phyloP scores from a whole-genome alignment of 1,140 invertebrate species.

The Harlomillsia oculata region DNA sequence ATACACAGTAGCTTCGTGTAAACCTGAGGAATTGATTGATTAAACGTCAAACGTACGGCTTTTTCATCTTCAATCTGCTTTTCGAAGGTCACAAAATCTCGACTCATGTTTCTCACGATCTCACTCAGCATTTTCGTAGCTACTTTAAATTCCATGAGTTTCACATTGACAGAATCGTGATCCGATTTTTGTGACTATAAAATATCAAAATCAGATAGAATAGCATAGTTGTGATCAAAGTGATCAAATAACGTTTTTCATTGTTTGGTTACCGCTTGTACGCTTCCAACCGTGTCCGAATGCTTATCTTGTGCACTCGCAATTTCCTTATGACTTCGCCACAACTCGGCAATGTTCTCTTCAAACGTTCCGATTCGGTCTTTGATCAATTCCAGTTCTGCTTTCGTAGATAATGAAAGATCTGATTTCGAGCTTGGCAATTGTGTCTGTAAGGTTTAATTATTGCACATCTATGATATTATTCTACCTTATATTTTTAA shows the following conservation, averaged over 20 bases:
- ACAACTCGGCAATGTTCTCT: constrained; percentile 19
- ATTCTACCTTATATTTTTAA: no score
- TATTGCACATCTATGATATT: no score
- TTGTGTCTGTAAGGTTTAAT: background rate
- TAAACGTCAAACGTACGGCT: no score
- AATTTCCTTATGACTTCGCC: constrained; percentile 19
- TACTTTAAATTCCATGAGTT: constrained; percentile 17
- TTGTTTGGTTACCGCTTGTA: constrained; percentile 2
- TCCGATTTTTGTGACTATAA: background rate
- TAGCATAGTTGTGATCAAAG: background rate
- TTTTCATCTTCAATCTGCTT: background rate
- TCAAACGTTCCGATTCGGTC: constrained; percentile 20
- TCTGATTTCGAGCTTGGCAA: no score
- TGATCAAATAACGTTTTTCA: background rate
- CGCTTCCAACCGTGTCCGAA: background rate
- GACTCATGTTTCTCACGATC: constrained; percentile 7
- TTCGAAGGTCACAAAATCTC: constrained; percentile 7
- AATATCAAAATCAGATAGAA: background rate
- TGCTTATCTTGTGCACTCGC: background rate
- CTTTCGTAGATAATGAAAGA: background rate
- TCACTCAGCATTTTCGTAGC: constrained; percentile 16
- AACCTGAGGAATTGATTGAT: no score
- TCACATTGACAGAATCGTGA: constrained; percentile 1
- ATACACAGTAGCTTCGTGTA: no score
- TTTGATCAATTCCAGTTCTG: constrained; percentile 6